These are phyloP conservation scores for Smithornis capensis DNA, from an alignment of 2,113 vertebrate genomes.

Conservation along the genomic window DNA sequence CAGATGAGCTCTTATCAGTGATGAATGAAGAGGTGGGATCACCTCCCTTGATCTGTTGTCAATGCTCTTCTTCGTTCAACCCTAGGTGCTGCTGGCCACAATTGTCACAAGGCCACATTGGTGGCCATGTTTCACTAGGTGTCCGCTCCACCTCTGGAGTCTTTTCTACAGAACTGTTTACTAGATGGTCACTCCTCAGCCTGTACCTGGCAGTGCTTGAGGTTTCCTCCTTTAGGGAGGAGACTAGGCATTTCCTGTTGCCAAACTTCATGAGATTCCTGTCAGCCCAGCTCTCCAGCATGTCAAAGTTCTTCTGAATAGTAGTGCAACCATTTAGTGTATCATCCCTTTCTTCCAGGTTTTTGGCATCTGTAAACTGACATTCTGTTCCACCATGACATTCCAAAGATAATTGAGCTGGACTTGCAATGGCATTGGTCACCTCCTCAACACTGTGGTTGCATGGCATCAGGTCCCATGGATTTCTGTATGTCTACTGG, in stretches of 20 bases:
- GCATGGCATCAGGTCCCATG: not conserved
- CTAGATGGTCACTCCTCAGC: not conserved
- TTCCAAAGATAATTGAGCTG: not conserved
- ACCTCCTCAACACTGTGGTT: rapidly evolving
- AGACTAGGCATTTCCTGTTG: not conserved
- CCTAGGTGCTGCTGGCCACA: not conserved
- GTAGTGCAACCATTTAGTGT: not conserved
- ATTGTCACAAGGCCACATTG: not conserved
- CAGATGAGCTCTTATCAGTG: not conserved
- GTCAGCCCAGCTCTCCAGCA: not conserved
- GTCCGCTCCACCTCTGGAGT: not conserved
- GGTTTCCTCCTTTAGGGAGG: not conserved
- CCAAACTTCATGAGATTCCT: not conserved
- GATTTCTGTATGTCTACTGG: not conserved
- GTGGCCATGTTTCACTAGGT: not conserved
- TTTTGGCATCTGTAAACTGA: not conserved
- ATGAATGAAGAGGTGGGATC: not conserved
- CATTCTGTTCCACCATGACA: not conserved
- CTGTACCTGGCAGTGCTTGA: not conserved
- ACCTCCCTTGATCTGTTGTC: rapidly evolving
- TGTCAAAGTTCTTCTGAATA: not conserved
- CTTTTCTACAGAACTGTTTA: not conserved
- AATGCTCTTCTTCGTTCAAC: not conserved
- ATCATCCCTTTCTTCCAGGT: not conserved
- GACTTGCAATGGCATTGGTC: not conserved